Conservation (phyloP, 2,797 vertebrate genomes). For the Anolis apletophallus region DNA sequence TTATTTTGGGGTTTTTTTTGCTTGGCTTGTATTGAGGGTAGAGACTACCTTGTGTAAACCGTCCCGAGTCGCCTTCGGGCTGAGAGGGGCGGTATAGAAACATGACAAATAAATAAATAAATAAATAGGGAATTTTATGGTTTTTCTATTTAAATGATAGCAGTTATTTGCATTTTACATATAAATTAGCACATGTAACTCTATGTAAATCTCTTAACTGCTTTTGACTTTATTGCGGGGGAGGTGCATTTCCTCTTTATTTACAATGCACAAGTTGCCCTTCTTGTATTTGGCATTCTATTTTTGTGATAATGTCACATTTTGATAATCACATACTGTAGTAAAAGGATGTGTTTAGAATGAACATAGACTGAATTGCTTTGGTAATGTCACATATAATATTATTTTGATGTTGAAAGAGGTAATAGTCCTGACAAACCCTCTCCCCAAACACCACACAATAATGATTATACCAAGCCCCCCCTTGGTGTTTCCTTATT, state of each 20-base stretch:
- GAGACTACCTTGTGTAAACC: no score
- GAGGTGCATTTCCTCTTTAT: not conserved
- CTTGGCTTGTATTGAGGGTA: no score
- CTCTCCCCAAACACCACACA: slow-evolving; percentile 1
- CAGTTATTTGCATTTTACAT: no score
- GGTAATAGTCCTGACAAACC: slow-evolving; percentile 39
- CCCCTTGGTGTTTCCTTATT: slow-evolving; percentile 7
- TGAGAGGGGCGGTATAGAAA: no score
- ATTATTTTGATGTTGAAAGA: slow-evolving; percentile 4
- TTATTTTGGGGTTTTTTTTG: no score
- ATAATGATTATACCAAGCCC: slow-evolving; percentile 1
- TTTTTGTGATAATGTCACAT: slow-evolving; percentile 32
- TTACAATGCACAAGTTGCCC: not conserved
- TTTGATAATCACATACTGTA: not conserved
- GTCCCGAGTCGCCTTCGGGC: no score
- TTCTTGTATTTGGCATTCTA: not conserved
- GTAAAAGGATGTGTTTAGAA: slow-evolving; percentile 28
- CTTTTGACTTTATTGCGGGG: not conserved
- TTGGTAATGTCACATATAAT: slow-evolving; percentile 38
- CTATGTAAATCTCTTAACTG: no score
- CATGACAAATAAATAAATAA: no score
- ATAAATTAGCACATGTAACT: no score
- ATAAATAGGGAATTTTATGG: not conserved
- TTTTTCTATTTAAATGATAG: not conserved
- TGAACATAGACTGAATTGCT: slow-evolving; percentile 20